phyloP scores from a whole-genome alignment of 1,140 invertebrate genomes.

The Ceratosolen solmsi region DNA sequence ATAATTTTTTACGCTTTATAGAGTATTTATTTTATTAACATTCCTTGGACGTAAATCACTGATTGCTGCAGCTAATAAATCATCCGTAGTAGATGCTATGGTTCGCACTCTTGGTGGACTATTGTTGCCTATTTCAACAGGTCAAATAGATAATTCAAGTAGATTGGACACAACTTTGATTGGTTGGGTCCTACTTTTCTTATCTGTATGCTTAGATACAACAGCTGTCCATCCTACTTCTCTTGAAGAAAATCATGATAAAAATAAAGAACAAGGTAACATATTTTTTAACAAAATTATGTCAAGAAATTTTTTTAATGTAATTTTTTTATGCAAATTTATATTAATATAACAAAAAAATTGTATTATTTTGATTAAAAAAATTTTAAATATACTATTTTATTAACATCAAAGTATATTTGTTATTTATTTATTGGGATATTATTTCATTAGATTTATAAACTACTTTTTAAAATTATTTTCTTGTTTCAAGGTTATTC shows the following conservation, averaged over 20 bases:
- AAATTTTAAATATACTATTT: too few relatives aligned
- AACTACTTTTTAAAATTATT: conserved; percentile 22
- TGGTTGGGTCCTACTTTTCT: conserved; percentile 85
- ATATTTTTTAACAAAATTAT: conserved; percentile 1
- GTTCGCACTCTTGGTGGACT: conserved; percentile 76
- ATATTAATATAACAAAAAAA: too few relatives aligned
- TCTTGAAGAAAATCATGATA: conserved; percentile 66
- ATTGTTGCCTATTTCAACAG: conserved; percentile 73
- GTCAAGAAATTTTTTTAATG: background rate
- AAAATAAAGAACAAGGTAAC: conserved; percentile 69
- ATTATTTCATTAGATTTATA: too few relatives aligned
- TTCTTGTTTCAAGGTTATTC: conserved; percentile 64
- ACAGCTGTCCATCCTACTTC: conserved; percentile 59
- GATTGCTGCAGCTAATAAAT: conserved; percentile 76
- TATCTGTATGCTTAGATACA: conserved; percentile 83
- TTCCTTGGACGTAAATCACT: conserved; percentile 90
- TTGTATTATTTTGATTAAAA: too few relatives aligned
- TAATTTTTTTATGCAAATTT: too few relatives aligned
- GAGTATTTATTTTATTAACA: conserved; percentile 89
- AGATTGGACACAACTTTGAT: conserved; percentile 76
- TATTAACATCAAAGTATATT: too few relatives aligned
- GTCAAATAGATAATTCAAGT: conserved; percentile 63
- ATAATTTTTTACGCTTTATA: conserved; percentile 61
- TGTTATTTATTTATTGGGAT: too few relatives aligned
- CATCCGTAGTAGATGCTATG: conserved; percentile 78